Percentiles rank a stretch among this genome's conserved stretches.
These are phyloP conservation scores for Formica selysi DNA, from an alignment of 1,140 invertebrate genomes.

Conservation along the genomic window DNA sequence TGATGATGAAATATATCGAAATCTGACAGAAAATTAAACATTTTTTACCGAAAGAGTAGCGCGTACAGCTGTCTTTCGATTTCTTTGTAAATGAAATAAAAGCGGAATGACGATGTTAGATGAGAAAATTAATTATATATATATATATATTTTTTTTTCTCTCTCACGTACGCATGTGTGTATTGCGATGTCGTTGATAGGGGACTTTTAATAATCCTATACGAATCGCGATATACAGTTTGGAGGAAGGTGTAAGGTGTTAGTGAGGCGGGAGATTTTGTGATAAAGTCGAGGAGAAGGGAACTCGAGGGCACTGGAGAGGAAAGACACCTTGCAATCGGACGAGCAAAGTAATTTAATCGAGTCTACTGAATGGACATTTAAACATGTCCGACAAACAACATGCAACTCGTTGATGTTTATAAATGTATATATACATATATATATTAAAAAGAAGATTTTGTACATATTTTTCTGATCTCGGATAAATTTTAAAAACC, in stretches of 20 bases:
- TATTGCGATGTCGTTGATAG: slow-evolving; percentile 39
- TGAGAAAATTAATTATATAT: slow-evolving; percentile 14
- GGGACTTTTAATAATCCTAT: slow-evolving; percentile 45
- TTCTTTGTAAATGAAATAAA: slow-evolving; percentile 36
- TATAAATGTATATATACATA: not conserved
- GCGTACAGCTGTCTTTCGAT: not conserved
- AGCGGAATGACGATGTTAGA: not conserved
- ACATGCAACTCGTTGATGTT: not conserved
- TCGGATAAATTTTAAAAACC: not conserved
- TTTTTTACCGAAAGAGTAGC: not conserved
- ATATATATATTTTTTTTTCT: not conserved
- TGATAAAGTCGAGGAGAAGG: slow-evolving; percentile 39
- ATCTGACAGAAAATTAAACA: not conserved
- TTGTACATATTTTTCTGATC: not conserved
- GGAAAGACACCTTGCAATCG: slow-evolving; percentile 38
- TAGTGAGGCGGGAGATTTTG: slow-evolving; percentile 42
- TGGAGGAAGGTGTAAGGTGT: slow-evolving; percentile 27
- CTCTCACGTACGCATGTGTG: no score
- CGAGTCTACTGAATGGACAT: not conserved
- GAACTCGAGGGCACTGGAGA: slow-evolving; percentile 13
- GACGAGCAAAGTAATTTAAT: slow-evolving; percentile 54
- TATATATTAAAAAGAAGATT: no score
- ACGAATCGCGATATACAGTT: slow-evolving; percentile 26
- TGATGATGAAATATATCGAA: not conserved
- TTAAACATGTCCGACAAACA: slow-evolving; percentile 32